Evolutionary conservation across 2,113 vertebrate genomes (phyloP), one percentile per base, ranked within the genome.

Genomic region (Malurus cyaneus): DNA sequence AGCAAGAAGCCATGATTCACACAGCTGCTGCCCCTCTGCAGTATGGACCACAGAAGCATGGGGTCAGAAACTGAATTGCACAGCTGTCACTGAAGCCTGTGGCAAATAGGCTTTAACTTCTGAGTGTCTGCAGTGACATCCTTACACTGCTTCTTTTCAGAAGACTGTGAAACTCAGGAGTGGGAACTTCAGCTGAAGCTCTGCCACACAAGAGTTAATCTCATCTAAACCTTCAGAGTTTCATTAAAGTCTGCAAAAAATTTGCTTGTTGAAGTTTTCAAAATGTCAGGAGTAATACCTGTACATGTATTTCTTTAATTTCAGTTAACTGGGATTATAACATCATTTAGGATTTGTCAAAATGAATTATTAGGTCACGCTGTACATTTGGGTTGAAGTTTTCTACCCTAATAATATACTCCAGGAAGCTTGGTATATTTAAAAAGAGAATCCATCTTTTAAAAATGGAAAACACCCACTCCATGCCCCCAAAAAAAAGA

Each of bases 401-500:
- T 62, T 69, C 41, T 69, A 44, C 8, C 34, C 16, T 25, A 50
- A 49, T 32, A 47, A 79, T 57, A 50, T 24, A 66, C 3, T 50
- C 12, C 28, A 74, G 29, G 34, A 74, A 92, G 14, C 17, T 78
- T 67, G n/a, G n/a, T 20, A 7, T 36, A 56, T 59, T 71, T 79
- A 42, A 65, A 26, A 62, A 69, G 36, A 57, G 15, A 52, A 7
- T 32, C 4, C 7, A 34, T 31, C 12, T 62, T 65, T 46, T 4
- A 20, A 34, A 67, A 41, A 29, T 8, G 14, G 9, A 50, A 64
- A 83, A 71, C 4, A 31, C 8, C 6, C 19, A 23, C 24, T 32
- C 21, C 3, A 0, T 15, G n/a, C 23, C 17, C 7, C 11, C 4
- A 7, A 2, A 5, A 23, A 34, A 32, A 34, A 31, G 31, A 65